phyloP scores from a whole-genome alignment of 2,113 vertebrate genomes.

The Aptenodytes forsteri region DNA sequence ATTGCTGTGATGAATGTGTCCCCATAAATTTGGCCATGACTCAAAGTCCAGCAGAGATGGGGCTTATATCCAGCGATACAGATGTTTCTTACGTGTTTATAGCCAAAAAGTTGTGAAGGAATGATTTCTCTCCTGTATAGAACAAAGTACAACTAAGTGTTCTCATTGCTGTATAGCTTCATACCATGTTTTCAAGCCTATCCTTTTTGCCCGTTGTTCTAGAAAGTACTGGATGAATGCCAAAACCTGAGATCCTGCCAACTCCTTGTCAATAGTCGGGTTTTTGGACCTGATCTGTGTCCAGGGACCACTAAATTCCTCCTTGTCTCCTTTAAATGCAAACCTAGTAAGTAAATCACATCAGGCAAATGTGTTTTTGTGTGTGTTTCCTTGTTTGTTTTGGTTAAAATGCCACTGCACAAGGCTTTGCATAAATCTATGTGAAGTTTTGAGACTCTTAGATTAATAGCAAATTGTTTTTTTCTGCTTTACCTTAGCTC shows the following conservation, averaged over 20 bases:
- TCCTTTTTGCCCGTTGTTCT: constrained; percentile 73
- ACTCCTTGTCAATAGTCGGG: constrained; percentile 89
- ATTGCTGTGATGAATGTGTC: not conserved
- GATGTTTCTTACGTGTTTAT: not conserved
- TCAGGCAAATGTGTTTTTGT: constrained; percentile 9
- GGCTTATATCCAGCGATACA: not conserved
- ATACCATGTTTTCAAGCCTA: constrained; percentile 68
- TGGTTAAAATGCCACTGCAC: not conserved
- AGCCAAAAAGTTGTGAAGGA: not conserved
- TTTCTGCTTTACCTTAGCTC: constrained; percentile 1
- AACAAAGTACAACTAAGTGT: not conserved
- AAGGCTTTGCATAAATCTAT: not conserved
- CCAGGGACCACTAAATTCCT: constrained; percentile 93
- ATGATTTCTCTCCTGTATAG: not conserved
- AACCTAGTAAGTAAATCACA: constrained; percentile 89
- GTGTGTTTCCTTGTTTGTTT: constrained; percentile 13
- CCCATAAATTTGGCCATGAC: not conserved
- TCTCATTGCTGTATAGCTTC: not conserved
- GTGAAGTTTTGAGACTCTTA: not conserved
- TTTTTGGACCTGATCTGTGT: constrained; percentile 93
- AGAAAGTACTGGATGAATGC: constrained; percentile 97
- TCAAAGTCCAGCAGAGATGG: not conserved
- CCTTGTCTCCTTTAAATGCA: constrained; percentile 95
- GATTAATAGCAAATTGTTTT: not conserved
- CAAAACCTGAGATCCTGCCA: constrained; percentile 91